phyloP scores from a whole-genome alignment of 1,140 invertebrate genomes.

The Drosophila cardini region DNA sequence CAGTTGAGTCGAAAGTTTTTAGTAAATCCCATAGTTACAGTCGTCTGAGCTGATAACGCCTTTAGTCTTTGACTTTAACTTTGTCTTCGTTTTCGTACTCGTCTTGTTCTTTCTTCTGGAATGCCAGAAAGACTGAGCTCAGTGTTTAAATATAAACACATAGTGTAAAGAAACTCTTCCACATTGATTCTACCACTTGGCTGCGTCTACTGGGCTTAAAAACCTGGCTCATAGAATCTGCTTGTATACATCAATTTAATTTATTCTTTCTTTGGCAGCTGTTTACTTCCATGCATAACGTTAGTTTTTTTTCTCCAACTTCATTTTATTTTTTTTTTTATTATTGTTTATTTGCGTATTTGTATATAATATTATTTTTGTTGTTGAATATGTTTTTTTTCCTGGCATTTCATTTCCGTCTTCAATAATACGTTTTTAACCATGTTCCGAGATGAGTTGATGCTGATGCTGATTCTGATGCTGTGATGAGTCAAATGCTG shows the following conservation, averaged over 20 bases:
- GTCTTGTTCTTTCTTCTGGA: constrained; percentile 21
- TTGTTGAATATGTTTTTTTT: constrained; percentile 42
- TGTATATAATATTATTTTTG: constrained; percentile 67
- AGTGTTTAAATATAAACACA: constrained; percentile 77
- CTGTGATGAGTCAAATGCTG: constrained; percentile 71
- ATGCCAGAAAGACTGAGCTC: constrained; percentile 66
- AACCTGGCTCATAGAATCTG: constrained; percentile 5
- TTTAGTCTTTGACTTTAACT: neutral
- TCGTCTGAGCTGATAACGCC: constrained; percentile 61
- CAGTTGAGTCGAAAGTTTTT: constrained; percentile 36
- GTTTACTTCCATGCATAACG: constrained; percentile 68
- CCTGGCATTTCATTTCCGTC: constrained; percentile 79
- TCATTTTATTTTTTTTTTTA: constrained; percentile 20
- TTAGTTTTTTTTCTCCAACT: constrained; percentile 34
- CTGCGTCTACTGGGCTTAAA: neutral
- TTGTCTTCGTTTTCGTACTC: neutral
- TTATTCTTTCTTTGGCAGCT: constrained; percentile 76
- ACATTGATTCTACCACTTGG: constrained; percentile 40
- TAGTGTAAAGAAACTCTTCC: constrained; percentile 47
- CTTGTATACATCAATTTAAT: constrained; percentile 70
- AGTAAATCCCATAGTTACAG: constrained; percentile 13
- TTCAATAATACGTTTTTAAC: constrained; percentile 82
- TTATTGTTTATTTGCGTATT: constrained; percentile 76
- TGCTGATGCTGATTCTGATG: neutral
- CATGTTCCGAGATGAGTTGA: constrained; percentile 55